Base-by-base conservation (phyloP, 2,113 vertebrate genomes). In the Lathamus discolor region DNA sequence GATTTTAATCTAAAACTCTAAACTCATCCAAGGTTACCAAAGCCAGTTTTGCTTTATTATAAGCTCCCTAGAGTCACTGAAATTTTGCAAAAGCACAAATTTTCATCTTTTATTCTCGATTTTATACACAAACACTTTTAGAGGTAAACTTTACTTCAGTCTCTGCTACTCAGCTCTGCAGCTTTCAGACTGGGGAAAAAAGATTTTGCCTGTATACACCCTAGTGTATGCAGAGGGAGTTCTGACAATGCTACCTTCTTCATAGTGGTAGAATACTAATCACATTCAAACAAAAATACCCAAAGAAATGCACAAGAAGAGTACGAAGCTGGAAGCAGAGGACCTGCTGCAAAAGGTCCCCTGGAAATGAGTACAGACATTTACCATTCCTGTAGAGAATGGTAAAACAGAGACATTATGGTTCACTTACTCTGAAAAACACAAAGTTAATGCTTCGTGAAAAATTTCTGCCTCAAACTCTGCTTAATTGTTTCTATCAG, bases 1-100 rank as follows among this genome's bases (percentile, higher is more conserved):
- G 52, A 84, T 92, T 93, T 95, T 88, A 83, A 88, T 77, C 57
- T 93, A 59, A 81, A 90, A 73, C 35, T 80, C 46, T 43, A 59
- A 43, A 12, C 67, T 89, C 29, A 92, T 76, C 2, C 29, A 79
- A 79, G 57, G 81, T 82, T 95, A 92, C 44, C 12, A 35, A 83
- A 91, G 88, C 6, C 59, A 80, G 51, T 62, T 94, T 85, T 88
- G 4, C 28, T 73, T 54, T 70, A 62, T 46, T 20, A 11, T 48
- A 67, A 75, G 13, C 46, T 57, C 81, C 44, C 48, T 63, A 51
- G 7, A 80, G 27, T 35, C 6, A 64, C 29, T 52, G n/a, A 24
- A 67, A 57, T 43, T 75, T 61, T 75, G 43, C 48, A 72, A 79
- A 91, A 75, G 76, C 62, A 95, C 8, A 90, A 33, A 70, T 77